Base-by-base conservation (phyloP, 2,888 invertebrate species). In the Entomobrya proxima region DNA sequence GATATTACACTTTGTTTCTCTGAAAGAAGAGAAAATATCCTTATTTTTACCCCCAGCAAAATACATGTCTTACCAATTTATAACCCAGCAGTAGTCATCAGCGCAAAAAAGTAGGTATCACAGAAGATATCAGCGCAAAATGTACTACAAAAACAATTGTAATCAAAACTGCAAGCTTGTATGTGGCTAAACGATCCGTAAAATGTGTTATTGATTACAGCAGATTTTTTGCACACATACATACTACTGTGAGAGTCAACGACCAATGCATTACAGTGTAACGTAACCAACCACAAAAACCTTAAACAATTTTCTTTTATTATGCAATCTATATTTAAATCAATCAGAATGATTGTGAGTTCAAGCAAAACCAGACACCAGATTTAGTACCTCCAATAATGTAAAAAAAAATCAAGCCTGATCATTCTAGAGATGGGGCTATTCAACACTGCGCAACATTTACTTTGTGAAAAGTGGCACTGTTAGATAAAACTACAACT, bases 281-380 rank as follows among this genome's bases (percentile, higher is more conserved):
- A 50, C 5, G 47, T 11, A 47, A 21, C 6, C 13, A 55, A 55
- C 24, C 55, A n/a, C 61, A 58, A 32, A 61, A n/a, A 32, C 30
- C 61, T n/a, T 32, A 61, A 61, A n/a, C 9, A 9, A 15, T 61
- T 32, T 61, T 61, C 11, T 55, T 9, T 18, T 3, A 61, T 61
- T 61, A 61, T 32, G 61, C 32, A 61, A 61, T 61, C 61, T n/a
- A 30, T n/a, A n/a, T 61, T 61, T 61, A 61, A 61, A 61, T 30
- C 61, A 61, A 61, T 61, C 61, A 32, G 32, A 32, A 61, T 61
- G 32, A n/a, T n/a, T n/a, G n/a, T n/a, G n/a, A n/a, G n/a, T n/a
- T n/a, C n/a, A n/a, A 61, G 61, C 18, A 32, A 61, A 61, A n/a
- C n/a, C 4, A 5, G n/a, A 24, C 24, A 55, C 24, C 24, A 55